These are phyloP conservation scores for Eulemur rufifrons DNA, from an alignment of 2,113 vertebrate species.

Conservation along the genomic window DNA sequence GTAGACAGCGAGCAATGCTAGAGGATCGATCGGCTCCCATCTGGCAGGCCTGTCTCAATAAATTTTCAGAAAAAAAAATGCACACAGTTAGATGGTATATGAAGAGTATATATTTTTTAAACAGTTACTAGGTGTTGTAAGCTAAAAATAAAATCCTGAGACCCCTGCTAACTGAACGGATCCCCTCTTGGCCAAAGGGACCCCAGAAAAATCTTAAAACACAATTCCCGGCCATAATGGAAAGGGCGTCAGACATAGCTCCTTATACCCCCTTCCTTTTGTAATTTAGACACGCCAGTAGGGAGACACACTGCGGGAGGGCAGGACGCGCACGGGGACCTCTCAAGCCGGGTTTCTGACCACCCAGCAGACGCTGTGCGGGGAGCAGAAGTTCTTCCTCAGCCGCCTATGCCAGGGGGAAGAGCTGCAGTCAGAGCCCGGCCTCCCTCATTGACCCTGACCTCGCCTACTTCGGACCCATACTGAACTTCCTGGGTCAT, in stretches of 20 bases:
- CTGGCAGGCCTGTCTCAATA: neutral
- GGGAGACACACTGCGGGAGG: too few species aligned
- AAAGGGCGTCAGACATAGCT: too few species aligned
- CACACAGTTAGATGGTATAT: neutral
- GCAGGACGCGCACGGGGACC: too few species aligned
- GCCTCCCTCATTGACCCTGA: slow-evolving; percentile 99
- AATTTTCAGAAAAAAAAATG: neutral
- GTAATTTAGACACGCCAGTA: too few species aligned
- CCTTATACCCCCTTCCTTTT: too few species aligned
- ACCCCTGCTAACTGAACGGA: too few species aligned
- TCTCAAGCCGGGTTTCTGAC: slow-evolving; percentile 88
- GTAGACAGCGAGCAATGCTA: neutral
- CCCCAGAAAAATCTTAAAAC: too few species aligned
- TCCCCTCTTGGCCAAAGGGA: too few species aligned
- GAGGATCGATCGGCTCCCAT: neutral
- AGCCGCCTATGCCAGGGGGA: slow-evolving; percentile 97
- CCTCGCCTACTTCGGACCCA: slow-evolving; percentile 97
- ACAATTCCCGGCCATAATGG: too few species aligned
- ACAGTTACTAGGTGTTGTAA: neutral
- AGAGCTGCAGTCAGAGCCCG: slow-evolving; percentile 97
- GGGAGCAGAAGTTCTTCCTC: slow-evolving; percentile 97
- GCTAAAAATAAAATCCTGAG: too few species aligned
- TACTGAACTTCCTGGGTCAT: slow-evolving; percentile 96
- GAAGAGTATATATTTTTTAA: neutral
- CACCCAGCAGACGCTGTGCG: slow-evolving; percentile 95